A percentile compares a stretch with the other conserved stretches of the same genome.
Evolutionary conservation across 2,797 vertebrate genomes (phyloP).

Genomic region (Percopsis omiscomaycus): DNA sequence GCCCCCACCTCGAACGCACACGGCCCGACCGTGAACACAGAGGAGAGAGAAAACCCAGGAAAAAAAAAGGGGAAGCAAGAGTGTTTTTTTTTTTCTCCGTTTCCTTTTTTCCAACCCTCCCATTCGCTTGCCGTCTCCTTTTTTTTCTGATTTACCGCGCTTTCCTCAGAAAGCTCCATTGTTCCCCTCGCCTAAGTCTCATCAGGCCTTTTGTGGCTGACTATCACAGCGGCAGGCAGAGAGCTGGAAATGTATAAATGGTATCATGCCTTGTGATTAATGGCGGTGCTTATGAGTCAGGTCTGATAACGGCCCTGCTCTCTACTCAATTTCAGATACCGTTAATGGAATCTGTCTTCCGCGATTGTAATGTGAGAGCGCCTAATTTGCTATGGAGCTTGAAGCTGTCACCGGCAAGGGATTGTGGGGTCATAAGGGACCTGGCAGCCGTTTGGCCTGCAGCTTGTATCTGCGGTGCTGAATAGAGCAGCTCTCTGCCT

Average conservation of each 20-base stretch:
- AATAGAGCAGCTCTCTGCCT: constrained; percentile 99
- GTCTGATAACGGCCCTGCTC: constrained; percentile 99
- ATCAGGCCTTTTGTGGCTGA: constrained; percentile 99
- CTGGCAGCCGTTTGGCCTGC: constrained; percentile 99
- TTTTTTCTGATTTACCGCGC: constrained; percentile 98
- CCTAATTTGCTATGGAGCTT: constrained; percentile 99
- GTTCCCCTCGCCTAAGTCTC: constrained; percentile 99
- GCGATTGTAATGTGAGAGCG: constrained; percentile 99
- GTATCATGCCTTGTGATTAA: constrained; percentile 99
- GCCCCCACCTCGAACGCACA: constrained; percentile 22
- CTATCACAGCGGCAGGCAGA: constrained; percentile 99
- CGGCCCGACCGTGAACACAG: constrained; percentile 60
- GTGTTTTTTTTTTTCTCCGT: constrained; percentile 62
- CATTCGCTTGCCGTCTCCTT: constrained; percentile 29
- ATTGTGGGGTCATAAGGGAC: constrained; percentile 99
- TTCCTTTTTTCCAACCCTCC: constrained; percentile 59
- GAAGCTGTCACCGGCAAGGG: constrained; percentile 99
- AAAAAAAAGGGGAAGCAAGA: constrained; percentile 73
- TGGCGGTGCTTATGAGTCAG: constrained; percentile 99
- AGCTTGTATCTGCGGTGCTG: constrained; percentile 99
- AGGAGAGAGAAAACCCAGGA: constrained; percentile 64
- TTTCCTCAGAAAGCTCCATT: constrained; percentile 99
- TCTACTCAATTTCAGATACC: constrained; percentile 99
- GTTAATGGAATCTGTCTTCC: constrained; percentile 99
- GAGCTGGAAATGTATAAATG: constrained; percentile 99